Evolutionary conservation across 2,797 vertebrate genomes (phyloP), one percentile per base, ranked within the genome.

Genomic region (Cossypha heuglini): DNA sequence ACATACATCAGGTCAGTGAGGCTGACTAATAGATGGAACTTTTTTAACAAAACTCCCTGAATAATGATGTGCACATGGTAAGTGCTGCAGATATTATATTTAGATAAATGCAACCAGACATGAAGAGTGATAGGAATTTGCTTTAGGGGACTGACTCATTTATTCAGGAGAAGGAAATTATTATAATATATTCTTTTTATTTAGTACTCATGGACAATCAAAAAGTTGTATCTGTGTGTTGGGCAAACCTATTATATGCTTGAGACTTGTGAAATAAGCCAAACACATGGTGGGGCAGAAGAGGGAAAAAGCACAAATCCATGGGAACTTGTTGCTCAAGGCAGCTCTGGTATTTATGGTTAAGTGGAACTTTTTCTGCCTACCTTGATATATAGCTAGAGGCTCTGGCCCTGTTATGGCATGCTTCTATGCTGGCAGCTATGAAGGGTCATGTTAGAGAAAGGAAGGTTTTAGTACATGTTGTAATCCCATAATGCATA

Each of bases 101-200:
- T 73, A 84, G 48, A n/a, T 69, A 84, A 96, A 95, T 86, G 58
- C 62, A 90, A 75, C 26, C 71, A 72, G 59, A 75, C 69, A 22
- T 31, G 48, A 90, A 69, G 79, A 81, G 46, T 48, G 76, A 72
- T 8, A 95, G 69, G 92, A 94, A 96, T 93, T 93, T 75, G 64
- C 94, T 94, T 57, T 45, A 90, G 42, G 87, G 63, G 38, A 51
- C 1, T 51, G 86, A 92, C 37, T 93, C 11, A 72, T 58, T 84
- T 81, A 64, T 75, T 81, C 48, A 83, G 31, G 37, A 69, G 63
- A 67, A 79, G 29, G 9, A 90, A 90, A 91, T 57, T 0, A 83
- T 72, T 29, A 46, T 48, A 68, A 76, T 61, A 12, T 76, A 1
- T 69, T 48, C 0, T 79, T 62, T 63, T 74, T 52, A 62, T 73